phyloP scores from a whole-genome alignment of 92 coral and sea anemone species.

The Pocillopora meandrina region DNA sequence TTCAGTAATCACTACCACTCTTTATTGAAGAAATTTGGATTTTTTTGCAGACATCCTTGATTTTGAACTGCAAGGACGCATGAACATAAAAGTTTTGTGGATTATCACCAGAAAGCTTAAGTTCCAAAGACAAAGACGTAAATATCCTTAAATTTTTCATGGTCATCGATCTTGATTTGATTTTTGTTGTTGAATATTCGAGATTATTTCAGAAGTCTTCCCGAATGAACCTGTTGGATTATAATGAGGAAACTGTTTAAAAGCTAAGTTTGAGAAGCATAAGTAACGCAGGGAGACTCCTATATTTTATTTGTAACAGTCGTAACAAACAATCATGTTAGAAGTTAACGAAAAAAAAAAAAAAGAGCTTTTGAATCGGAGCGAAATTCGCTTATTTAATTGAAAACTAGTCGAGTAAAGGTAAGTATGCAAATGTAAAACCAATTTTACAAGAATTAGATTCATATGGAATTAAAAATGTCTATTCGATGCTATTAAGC shows the following conservation, averaged over 20 bases:
- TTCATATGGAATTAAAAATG: background rate
- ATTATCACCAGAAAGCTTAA: background rate
- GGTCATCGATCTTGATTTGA: background rate
- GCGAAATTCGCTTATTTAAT: background rate
- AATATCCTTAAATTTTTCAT: background rate
- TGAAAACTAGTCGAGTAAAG: background rate
- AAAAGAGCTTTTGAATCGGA: background rate
- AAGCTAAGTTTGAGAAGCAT: no score
- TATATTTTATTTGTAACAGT: background rate
- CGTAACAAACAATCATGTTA: background rate
- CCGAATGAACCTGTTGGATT: background rate
- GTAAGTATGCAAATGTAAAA: conserved; percentile 17
- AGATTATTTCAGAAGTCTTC: background rate
- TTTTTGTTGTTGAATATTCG: background rate
- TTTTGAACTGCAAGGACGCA: background rate
- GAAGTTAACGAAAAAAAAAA: background rate
- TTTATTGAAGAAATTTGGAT: background rate
- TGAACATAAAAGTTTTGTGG: background rate
- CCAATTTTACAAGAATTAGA: background rate
- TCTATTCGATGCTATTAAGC: background rate
- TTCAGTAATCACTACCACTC: background rate
- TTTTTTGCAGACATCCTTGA: background rate
- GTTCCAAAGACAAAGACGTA: background rate
- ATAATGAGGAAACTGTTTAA: background rate
- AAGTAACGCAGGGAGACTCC: no score